Base-by-base conservation (phyloP, 2,113 vertebrate species). In the Salminus brasiliensis region DNA sequence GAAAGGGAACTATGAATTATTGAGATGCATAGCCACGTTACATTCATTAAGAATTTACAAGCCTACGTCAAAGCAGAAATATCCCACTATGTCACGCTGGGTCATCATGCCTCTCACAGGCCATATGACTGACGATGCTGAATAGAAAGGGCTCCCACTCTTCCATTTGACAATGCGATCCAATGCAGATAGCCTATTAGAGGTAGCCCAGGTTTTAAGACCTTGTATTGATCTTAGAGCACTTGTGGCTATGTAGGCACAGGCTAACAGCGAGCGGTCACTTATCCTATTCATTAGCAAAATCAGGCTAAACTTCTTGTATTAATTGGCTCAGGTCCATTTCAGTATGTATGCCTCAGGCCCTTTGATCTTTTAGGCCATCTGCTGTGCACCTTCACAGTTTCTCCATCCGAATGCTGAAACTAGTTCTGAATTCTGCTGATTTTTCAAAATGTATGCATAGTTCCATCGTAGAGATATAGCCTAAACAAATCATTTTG, bases 281-380 rank as follows among this genome's bases (percentile, higher is more conserved):
- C 74, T 66, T 71, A 81, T 81, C 74, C 74, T 11, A 27, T 72
- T 66, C 73, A 49, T 57, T 71, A 34, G 34, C 53, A 67, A 72
- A 49, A 72, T 82, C 75, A 34, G 57, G 52, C 82, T 79, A 55
- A 82, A 43, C 78, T 49, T 65, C 30, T 52, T 81, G 72, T 66
- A 76, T 78, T 70, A 74, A 82, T 76, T 79, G 57, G 74, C 45
- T 25, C 27, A 49, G 43, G 75, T 72, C 60, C 78, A 74, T 86
- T 84, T 77, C 83, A 76, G 78, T 84, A 74, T 80, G 7, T 49
- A 32, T 67, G 60, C 74, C 78, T 81, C 62, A 55, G 63, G 79
- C 72, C 67, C 74, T 75, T 45, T 82, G 49, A 80, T 82, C 60
- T 74, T 74, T 45, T 72, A 60, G 67, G 59, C 53, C 70, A 39